Evolutionary conservation across 2,888 invertebrate genomes (phyloP), one percentile per base, ranked within the genome.

Genomic region (Reticulitermes lucifugus): DNA sequence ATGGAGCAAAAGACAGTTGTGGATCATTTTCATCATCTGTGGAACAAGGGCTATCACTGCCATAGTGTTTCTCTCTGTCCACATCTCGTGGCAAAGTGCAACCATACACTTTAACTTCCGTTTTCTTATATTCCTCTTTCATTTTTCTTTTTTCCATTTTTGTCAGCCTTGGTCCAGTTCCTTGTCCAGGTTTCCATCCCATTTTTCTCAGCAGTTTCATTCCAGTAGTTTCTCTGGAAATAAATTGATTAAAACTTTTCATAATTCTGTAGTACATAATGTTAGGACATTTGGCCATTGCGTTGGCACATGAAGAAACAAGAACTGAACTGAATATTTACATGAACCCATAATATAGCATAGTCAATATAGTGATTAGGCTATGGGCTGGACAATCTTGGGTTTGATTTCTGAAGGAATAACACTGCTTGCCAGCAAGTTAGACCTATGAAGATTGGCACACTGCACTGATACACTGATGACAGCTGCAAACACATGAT

Each of bases 181-280:
- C 98, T 90, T 98, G 96, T 0, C 98, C 98, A 5, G 95, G 95
- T 88, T 95, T 95, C 97, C 99, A 98, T 0, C 99, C 99, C 96
- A 99, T 97, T 87, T 95, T 95, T 84, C 95, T 94, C 65, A 99
- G 91, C 89, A 99, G 93, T 86, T 93, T 93, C 75, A 98, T 95
- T 0, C 99, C 99, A 14, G 98, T 94, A 0, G 98, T 97, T 89
- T 98, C 96, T 88, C 96, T 97, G 29, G 18, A 83, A 81, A 70
- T 21, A 79, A 43, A 35, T 12, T 46, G 1, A 46, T 46, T 46
- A 46, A 35, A 60, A n/a, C 4, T n/a, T 18, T 21, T 60, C 18
- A 60, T 73, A 41, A 29, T 35, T 7, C 73, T 25, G 3, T 29
- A 73, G 2, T 35, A 35, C 35, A 35, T 35, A 35, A 35, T 35